Base-by-base conservation (phyloP, 2,888 invertebrate genomes). In the Athalia circularis region DNA sequence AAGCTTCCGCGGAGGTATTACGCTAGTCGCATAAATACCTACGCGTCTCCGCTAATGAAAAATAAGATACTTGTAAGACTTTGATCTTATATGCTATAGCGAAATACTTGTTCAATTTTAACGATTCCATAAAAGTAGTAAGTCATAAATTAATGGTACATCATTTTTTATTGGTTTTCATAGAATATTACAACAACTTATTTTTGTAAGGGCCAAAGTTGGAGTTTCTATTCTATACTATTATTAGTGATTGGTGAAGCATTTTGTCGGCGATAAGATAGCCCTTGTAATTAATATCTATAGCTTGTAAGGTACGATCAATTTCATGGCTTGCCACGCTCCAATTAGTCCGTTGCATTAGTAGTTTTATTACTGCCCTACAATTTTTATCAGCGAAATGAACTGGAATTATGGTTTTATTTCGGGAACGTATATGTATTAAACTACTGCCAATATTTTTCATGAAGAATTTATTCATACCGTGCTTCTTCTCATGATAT, bases 231-330 rank as follows among this genome's bases (percentile, higher is more conserved):
- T 13, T 13, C 67, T 15, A 13, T 62, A 59, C 15, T 13, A 47
- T 47, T 13, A 45, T 75, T 64, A 50, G 29, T 52, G 43, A n/a
- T 75, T 74, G 64, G 62, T 15, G 45, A 74, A 75, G 75, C 75
- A 75, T 75, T 75, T 75, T 64, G 62, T 52, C 50, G 50, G 75
- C 75, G 48, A 75, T 75, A 75, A 64, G 62, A 75, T 64, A 75
- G n/a, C 50, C 75, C 59, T 15, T 72, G 72, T 72, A 72, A 70
- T 67, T 67, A 67, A 11, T 47, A 52, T 70, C 59, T 74, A 61
- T 75, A 75, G 50, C 62, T 62, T 75, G 75, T 75, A 64, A 75
- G 62, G 48, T 67, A 68, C 4, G 75, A 15, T 50, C 29, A 50
- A 75, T 64, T 75, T 50, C 62, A 75, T 62, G 75, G 62, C 75